phyloP scores from a whole-genome alignment of 1,140 invertebrate genomes.

The Anadara kagoshimensis region DNA sequence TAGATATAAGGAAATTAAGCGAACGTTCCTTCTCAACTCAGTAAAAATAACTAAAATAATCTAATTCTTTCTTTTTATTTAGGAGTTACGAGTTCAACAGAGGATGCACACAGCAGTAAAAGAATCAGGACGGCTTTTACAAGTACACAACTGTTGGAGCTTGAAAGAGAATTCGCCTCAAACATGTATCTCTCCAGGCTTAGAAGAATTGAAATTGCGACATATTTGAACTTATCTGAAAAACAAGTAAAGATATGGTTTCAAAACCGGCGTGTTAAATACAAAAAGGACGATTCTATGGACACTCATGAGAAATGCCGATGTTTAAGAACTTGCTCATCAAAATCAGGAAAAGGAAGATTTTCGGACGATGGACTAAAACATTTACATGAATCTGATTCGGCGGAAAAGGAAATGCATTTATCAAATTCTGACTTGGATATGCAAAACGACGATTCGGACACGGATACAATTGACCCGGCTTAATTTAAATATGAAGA shows the following conservation, averaged over 20 bases:
- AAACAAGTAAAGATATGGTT: slow-evolving; percentile 97
- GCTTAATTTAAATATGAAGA: no score
- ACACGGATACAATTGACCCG: no score
- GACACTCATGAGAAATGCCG: slow-evolving; percentile 75
- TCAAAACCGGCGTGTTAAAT: slow-evolving; percentile 90
- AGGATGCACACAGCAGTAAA: slow-evolving; percentile 70
- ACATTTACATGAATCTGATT: no score
- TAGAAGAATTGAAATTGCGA: slow-evolving; percentile 78
- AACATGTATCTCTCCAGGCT: slow-evolving; percentile 79
- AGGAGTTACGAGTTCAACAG: slow-evolving; percentile 66
- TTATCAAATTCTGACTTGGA: no score
- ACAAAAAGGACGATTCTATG: slow-evolving; percentile 84
- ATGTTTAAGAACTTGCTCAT: slow-evolving; percentile 73
- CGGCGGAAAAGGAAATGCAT: no score
- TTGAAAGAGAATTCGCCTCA: slow-evolving; percentile 77
- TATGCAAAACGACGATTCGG: no score
- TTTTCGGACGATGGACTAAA: background rate
- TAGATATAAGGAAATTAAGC: background rate
- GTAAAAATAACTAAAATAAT: no score
- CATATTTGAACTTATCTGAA: slow-evolving; percentile 84
- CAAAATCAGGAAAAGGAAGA: slow-evolving; percentile 24
- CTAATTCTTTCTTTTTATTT: slow-evolving; percentile 19
- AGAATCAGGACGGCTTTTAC: slow-evolving; percentile 79
- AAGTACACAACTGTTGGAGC: slow-evolving; percentile 77
- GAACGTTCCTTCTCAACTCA: no score